Evolutionary conservation across 2,797 vertebrate species (phyloP), one percentile per base, ranked within the genome.

Genomic region (Lepus oiostolus): DNA sequence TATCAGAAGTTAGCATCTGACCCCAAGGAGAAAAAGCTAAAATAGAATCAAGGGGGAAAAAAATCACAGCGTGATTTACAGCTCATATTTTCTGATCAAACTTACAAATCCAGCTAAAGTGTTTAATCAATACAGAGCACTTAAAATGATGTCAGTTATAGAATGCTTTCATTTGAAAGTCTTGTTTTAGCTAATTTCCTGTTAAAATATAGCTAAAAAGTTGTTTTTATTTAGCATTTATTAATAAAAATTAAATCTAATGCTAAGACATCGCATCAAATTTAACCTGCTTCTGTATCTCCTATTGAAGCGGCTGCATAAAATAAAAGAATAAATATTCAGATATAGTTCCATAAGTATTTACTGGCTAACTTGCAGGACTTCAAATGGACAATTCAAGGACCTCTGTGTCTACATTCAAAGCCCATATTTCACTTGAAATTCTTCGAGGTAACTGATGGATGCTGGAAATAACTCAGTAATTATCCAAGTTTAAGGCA

Each of bases 61-160:
- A 93, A 91, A 89, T 79, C 38, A 82, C 42, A 80, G 58, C 26
- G 30, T 93, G 87, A 96, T 96, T 95, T 97, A 96, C 35, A 88
- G 30, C 75, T 85, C 87, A 90, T 95, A 92, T 91, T 96, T 97
- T 97, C 86, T 94, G 83, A 96, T 90, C 93, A 94, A 79, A 96
- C 68, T 94, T 92, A 85, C 96, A 98, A 97, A 98, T 97, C 87
- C 85, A 70, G 35, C 86, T 95, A 93, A 93, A 97, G 54, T 94
- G 96, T 87, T 96, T 95, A 87, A 97, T 97, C 94, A 90, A 95
- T 97, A 96, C 2, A 85, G 74, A 97, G 84, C 97, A 97, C 96
- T 96, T 96, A 47, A 0, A 97, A 93, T 97, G 95, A 96, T 96
- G 83, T 97, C 85, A 96, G 77, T 82, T 80, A 54, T 24, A 89